Base-by-base conservation (phyloP, 1,140 invertebrate genomes). In the Tachypleus tridentatus region DNA sequence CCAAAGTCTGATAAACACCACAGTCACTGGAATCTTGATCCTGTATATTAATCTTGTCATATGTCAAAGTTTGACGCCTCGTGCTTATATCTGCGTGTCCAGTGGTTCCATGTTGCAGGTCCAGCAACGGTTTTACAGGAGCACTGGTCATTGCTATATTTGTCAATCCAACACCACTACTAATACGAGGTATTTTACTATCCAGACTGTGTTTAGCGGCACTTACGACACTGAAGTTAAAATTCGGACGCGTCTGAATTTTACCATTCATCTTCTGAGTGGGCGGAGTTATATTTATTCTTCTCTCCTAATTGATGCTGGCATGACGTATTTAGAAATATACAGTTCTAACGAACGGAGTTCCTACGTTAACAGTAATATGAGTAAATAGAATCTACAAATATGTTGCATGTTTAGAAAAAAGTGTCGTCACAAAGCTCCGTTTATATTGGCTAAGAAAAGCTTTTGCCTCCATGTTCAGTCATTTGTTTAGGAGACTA, bases 141-240 rank as follows among this genome's bases (percentile, higher is more conserved):
- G 60, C 64, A 54, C 66, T 67, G 57, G 57, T 64, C 8, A 67
- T 10, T 11, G 66, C 64, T 8, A 67, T 62, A 47, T 67, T 67
- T 7, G 66, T 63, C 47, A 64, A 51, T 9, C 29, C 29, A 47
- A 48, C 49, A 49, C 58, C 58, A 6, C 5, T 47, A 5, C 29
- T 29, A 29, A 29, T 29, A 29, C 2, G 29, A 29, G 29, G 29
- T 29, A 29, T 29, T 29, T 29, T 82, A 50, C 83, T 84, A 53
- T 84, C 84, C 11, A 87, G 80, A 9, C 86, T 87, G 70, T 87
- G 86, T 73, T 87, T 87, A 3, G 86, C 86, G 6, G 78, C 78
- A 62, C 79, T 82, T 49, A 87, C 75, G 4, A 85, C 84, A 50
- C 85, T 86, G 29, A 87, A 81, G 75, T 87, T 87, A 54, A 87